Evolutionary conservation across 2,113 vertebrate genomes (phyloP), one percentile per base, ranked within the genome.

Genomic region (Microtus ochrogaster): DNA sequence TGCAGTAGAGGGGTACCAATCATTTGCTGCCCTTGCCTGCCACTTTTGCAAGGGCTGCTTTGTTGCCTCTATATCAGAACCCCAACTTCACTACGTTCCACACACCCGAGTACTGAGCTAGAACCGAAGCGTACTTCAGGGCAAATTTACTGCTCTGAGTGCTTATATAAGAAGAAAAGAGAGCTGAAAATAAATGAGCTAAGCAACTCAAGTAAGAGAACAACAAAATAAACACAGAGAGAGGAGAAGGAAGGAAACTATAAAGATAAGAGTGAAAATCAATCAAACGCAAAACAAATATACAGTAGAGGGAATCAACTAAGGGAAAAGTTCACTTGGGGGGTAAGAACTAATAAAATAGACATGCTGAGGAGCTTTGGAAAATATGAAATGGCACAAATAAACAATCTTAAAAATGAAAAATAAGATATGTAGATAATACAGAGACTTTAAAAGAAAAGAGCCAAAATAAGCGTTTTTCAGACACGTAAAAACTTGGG

Each of bases 201-300:
- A 94, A 92, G 81, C 63, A 96, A 93, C 81, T 96, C 92, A 78
- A 97, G 89, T 91, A 97, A 96, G 95, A 97, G 96, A 97, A 96
- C 94, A 97, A 96, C 96, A 98, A 97, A 98, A 97, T 97, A 98
- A 98, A 97, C 96, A 98, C 77, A 89, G 89, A 96, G 97, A 94
- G 93, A 97, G 94, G 47, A 73, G 89, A 97, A 97, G 97, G 97
- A 98, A 98, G 97, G 97, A 98, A 98, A 97, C 96, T 86, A 96
- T 97, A 98, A 98, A 98, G 97, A 98, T 98, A 98, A 98, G 97
- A 93, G 90, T 94, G 91, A 95, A 94, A 97, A 95, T 97, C 97
- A 98, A 97, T 97, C 96, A 98, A 89, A 92, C 63, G 92, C 90
- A 98, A 97, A 96, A 96, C 92, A 98, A 97, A 98, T 98, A 97